These are phyloP conservation scores for Phalanger gymnotis DNA, from an alignment of 2,797 vertebrate species.

Conservation along the genomic window DNA sequence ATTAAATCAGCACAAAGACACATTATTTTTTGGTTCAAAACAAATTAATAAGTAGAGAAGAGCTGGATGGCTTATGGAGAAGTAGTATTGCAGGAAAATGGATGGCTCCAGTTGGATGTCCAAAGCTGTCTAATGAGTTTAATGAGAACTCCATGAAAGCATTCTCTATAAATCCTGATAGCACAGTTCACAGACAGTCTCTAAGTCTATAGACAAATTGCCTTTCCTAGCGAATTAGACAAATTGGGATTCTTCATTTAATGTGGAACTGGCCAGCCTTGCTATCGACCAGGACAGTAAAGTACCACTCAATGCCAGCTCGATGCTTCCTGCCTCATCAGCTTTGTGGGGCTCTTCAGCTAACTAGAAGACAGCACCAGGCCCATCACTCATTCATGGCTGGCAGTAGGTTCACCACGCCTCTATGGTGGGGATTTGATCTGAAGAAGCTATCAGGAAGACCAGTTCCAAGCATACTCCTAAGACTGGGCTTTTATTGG, in stretches of 20 bases:
- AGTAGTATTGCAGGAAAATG: slow-evolving; percentile 59
- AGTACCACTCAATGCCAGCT: neutral
- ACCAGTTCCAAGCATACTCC: neutral
- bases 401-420: neutral
- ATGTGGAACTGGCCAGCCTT: neutral
- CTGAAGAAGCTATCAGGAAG: neutral
- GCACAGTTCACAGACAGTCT: neutral
- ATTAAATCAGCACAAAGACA: slow-evolving; percentile 19
- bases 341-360: neutral
- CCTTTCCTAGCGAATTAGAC: neutral
- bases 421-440: neutral
- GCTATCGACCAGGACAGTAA: neutral
- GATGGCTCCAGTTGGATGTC: slow-evolving; percentile 26
- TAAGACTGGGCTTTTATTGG: neutral
- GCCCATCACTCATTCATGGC: neutral
- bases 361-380: neutral
- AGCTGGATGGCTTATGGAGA: slow-evolving; percentile 50
- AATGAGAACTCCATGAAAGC: slow-evolving; percentile 51
- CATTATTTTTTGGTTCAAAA: slow-evolving; percentile 41
- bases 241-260: neutral
- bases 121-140: slow-evolving; percentile 45
- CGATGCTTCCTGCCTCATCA: neutral
- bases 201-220: neutral
- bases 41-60: slow-evolving; percentile 51
- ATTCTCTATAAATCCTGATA: slow-evolving; percentile 44